phyloP scores from a whole-genome alignment of 2,797 vertebrate genomes.

The Eulemur mongoz region DNA sequence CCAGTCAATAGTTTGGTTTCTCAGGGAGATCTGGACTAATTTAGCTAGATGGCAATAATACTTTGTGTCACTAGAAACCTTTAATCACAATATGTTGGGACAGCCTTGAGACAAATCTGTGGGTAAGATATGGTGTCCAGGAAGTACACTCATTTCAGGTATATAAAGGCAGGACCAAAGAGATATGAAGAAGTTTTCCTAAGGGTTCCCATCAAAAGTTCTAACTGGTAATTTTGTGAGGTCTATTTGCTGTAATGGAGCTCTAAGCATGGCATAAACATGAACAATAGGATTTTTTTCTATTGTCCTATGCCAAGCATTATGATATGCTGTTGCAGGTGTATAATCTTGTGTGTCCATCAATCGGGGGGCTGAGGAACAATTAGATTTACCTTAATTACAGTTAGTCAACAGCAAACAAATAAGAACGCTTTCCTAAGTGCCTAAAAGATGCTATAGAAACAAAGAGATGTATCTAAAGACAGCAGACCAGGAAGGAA shows the following conservation, averaged over 20 bases:
- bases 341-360: neutral
- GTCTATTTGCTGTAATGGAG: neutral
- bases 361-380: neutral
- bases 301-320: neutral
- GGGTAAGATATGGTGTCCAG: neutral
- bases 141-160: neutral
- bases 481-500: neutral
- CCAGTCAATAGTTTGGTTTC: neutral
- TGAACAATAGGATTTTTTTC: neutral
- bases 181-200: neutral
- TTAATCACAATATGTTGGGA: neutral
- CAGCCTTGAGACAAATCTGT: neutral
- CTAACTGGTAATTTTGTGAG: neutral
- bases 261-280: neutral
- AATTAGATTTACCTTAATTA: neutral
- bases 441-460: neutral
- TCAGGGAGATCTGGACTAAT: neutral
- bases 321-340: neutral
- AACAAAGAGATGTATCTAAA: neutral
- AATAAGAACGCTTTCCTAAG: neutral
- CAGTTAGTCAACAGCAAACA: neutral
- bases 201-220: neutral
- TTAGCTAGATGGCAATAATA: neutral
- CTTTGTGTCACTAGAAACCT: neutral
- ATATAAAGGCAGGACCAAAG: neutral